These are phyloP conservation scores for Drosophila mojavensis DNA, from an alignment of 1,140 invertebrate genomes.

Conservation along the genomic window DNA sequence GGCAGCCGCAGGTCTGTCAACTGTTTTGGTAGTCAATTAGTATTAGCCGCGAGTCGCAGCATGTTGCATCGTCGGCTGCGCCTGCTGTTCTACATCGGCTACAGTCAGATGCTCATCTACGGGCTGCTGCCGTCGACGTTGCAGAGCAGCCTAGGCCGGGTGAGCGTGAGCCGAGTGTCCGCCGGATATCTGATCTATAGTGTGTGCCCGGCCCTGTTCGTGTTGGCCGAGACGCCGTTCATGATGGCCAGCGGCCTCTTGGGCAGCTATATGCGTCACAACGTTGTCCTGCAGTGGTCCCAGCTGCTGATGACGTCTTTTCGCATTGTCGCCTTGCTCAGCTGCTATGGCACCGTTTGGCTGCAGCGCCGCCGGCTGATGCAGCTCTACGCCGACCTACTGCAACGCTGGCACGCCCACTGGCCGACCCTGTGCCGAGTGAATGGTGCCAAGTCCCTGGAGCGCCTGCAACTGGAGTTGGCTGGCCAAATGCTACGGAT, in stretches of 20 bases:
- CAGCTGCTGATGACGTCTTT: conserved; percentile 9
- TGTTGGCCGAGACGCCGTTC: conserved; percentile 27
- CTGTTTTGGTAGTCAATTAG: neutral
- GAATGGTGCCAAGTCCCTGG: conserved; percentile 8
- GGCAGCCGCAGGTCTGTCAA: neutral
- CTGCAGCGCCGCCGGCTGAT: conserved; percentile 35
- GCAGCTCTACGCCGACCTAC: conserved; percentile 34
- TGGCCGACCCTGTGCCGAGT: conserved; percentile 5
- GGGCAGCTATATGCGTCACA: conserved; percentile 47
- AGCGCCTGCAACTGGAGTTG: conserved; percentile 16
- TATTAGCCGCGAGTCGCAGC: conserved; percentile 4
- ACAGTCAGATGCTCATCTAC: conserved; percentile 43
- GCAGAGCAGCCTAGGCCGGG: neutral
- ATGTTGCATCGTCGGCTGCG: conserved; percentile 56
- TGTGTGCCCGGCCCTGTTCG: neutral
- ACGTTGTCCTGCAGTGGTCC: conserved; percentile 52
- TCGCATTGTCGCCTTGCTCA: conserved; percentile 1
- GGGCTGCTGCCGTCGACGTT: conserved; percentile 52
- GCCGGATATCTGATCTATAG: conserved; percentile 49
- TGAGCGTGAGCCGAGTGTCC: conserved; percentile 12
- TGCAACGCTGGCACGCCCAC: conserved; percentile 21
- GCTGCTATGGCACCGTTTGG: conserved; percentile 50
- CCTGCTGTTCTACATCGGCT: conserved; percentile 32
- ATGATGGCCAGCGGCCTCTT: conserved; percentile 21
- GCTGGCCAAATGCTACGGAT: conserved; percentile 2